Evolutionary conservation across 2,113 vertebrate species (phyloP), one percentile per base, ranked within the genome.

Genomic region (Lophius piscatorius): DNA sequence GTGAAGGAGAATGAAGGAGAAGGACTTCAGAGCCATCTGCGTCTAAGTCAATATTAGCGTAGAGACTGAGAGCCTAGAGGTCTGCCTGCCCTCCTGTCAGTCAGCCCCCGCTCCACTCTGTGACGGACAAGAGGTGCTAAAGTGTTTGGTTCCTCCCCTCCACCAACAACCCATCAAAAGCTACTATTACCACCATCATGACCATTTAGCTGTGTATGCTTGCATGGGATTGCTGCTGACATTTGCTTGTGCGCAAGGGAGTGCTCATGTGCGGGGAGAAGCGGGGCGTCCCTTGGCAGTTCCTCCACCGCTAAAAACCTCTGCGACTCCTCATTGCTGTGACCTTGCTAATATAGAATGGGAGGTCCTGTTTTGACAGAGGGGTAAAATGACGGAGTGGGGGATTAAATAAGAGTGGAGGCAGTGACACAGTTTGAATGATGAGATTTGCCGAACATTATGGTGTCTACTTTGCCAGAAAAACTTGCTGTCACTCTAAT

Each of bases 1-100:
- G 82, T 78, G 84, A 83, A 87, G 82, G 86, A 77, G 80, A 82
- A 47, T 52, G 76, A 84, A 80, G 74, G 74, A 82, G 80, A 82
- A 55, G 23, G 72, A 80, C 81, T 87, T 86, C 83, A 73, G 70
- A 81, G 73, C 68, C 78, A 76, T 81, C 69, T 67, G 48, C 57
- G 82, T 73, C 78, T 78, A 64, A 83, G 70, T 73, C 64, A 47
- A 59, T 13, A 61, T 69, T 60, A 42, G 67, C 66, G 64, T 59
- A 49, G 54, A 68, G 70, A 65, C 66, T 24, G 33, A 63, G 62
- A 63, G 70, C 76, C 61, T 9, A 34, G 61, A 70, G 76, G 58
- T 72, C 61, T n/a, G 38, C 26, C 51, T 70, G 63, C 57, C 65
- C 57, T 50, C 34, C 60, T 22, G 55, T 33, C 72, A 44, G 66